phyloP scores from a whole-genome alignment of 2,888 invertebrate genomes.

The Ischnus inquisitorius region DNA sequence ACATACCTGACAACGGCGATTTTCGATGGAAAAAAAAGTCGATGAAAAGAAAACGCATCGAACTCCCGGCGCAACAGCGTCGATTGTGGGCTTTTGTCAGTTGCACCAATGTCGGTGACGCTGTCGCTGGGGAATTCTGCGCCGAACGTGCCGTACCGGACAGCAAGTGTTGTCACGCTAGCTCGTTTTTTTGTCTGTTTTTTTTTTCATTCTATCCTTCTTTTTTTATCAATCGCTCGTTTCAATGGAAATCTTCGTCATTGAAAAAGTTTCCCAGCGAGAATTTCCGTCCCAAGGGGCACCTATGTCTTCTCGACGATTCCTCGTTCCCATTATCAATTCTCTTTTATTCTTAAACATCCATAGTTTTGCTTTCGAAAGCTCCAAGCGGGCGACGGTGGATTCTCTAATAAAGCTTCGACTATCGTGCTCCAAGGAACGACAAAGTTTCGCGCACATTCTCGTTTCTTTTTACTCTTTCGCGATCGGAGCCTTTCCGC shows the following conservation, averaged over 20 bases:
- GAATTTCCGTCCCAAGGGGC: conserved; percentile 21
- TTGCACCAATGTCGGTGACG: conserved; percentile 40
- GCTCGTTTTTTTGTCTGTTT: conserved; percentile 19
- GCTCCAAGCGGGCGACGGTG: not conserved
- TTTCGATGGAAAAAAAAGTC: conserved; percentile 30
- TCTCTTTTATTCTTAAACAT: conserved; percentile 3
- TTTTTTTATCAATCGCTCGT: conserved; percentile 28
- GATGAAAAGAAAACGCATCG: conserved; percentile 55
- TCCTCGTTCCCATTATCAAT: conserved; percentile 20
- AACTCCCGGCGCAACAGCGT: conserved; percentile 41
- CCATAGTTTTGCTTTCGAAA: not conserved
- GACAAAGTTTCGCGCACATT: conserved; percentile 13
- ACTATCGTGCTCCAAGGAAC: not conserved
- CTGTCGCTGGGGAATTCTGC: conserved; percentile 53
- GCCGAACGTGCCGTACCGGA: conserved; percentile 51
- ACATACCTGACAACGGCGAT: conserved; percentile 36
- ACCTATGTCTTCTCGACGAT: conserved; percentile 1
- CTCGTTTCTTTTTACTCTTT: conserved; percentile 18
- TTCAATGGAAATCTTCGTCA: conserved; percentile 61
- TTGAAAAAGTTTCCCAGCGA: conserved; percentile 49
- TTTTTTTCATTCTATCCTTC: conserved; percentile 34
- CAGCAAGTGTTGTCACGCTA: conserved; percentile 52
- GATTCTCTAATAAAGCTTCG: not conserved
- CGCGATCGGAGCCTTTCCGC: conserved; percentile 6
- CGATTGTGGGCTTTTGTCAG: conserved; percentile 58